A percentile compares a stretch with the other conserved stretches of the same genome.
phyloP scores from a whole-genome alignment of 2,113 vertebrate species.

The Butastur rufipennis region DNA sequence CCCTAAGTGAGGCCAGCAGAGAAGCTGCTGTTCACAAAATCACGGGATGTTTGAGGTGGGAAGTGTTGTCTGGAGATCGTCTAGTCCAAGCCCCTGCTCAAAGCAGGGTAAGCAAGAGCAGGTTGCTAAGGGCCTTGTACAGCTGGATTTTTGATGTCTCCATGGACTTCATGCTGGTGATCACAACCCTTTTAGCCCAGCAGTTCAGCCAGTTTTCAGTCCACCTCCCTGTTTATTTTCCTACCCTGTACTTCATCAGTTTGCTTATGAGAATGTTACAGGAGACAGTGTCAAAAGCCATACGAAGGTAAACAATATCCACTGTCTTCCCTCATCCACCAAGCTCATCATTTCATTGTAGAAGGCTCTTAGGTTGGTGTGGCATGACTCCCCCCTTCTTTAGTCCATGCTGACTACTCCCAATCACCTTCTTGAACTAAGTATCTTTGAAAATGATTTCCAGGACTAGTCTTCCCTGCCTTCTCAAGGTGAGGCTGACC shows the following conservation, averaged over 20 bases:
- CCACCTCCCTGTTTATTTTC: not conserved
- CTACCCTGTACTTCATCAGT: not conserved
- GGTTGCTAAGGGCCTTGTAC: not conserved
- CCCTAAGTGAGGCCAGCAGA: not conserved
- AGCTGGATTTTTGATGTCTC: not conserved
- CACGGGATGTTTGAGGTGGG: not conserved
- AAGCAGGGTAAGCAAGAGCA: not conserved
- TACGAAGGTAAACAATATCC: not conserved
- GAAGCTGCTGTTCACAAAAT: not conserved
- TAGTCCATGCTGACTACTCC: not conserved
- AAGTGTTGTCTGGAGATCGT: not conserved
- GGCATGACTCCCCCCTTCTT: not conserved
- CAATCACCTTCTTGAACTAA: not conserved
- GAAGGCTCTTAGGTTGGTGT: not conserved
- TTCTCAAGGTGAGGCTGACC: not conserved
- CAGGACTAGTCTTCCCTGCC: not conserved
- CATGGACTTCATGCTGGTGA: not conserved
- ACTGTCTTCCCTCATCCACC: not conserved
- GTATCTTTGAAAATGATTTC: not conserved
- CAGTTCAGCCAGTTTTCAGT: not conserved
- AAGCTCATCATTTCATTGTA: rapidly evolving
- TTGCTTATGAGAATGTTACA: not conserved
- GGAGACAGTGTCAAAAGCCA: not conserved
- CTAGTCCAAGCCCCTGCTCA: not conserved
- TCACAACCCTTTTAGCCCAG: not conserved